A percentile compares a stretch with the other conserved stretches of the same genome.
Conservation (phyloP, 2,888 invertebrate species). For the Drymonia ruficornis region DNA sequence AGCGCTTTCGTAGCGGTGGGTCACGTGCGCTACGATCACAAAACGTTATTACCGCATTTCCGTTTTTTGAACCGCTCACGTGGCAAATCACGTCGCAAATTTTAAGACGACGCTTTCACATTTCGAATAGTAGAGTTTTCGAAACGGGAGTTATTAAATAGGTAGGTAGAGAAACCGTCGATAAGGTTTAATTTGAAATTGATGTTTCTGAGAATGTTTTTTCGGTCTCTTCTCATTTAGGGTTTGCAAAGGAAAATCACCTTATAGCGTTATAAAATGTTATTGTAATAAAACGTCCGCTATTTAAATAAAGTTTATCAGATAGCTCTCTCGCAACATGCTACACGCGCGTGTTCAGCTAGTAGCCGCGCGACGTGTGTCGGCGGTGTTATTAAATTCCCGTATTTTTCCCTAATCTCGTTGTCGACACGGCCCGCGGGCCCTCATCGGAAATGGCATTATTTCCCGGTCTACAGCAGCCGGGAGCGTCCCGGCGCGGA, state of each 20-base stretch:
- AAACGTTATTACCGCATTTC: constrained; percentile 77
- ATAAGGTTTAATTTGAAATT: no score
- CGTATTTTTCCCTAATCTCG: constrained; percentile 75
- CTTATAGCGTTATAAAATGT: no score
- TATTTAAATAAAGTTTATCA: no score
- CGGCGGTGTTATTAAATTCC: constrained; percentile 74
- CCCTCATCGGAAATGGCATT: constrained; percentile 80
- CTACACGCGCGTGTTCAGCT: constrained; percentile 43
- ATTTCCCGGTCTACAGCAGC: constrained; percentile 59
- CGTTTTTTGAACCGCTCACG: constrained; percentile 59
- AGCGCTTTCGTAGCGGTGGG: constrained; percentile 44
- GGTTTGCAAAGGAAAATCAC: no score
- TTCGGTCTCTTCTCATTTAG: no score
- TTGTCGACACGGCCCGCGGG: constrained; percentile 72
- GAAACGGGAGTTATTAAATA: background rate
- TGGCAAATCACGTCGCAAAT: constrained; percentile 45
- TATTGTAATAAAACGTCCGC: no score
- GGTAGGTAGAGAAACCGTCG: no score
- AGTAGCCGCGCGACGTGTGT: constrained; percentile 57
- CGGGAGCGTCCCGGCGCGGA: constrained; percentile 58
- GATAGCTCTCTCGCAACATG: background rate
- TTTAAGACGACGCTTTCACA: constrained; percentile 40
- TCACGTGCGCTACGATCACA: constrained; percentile 70
- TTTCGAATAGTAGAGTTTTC: constrained; percentile 21
- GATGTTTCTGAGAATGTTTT: no score